Conservation (phyloP, 2,888 invertebrate species). For the Drosophila eohydei region DNA sequence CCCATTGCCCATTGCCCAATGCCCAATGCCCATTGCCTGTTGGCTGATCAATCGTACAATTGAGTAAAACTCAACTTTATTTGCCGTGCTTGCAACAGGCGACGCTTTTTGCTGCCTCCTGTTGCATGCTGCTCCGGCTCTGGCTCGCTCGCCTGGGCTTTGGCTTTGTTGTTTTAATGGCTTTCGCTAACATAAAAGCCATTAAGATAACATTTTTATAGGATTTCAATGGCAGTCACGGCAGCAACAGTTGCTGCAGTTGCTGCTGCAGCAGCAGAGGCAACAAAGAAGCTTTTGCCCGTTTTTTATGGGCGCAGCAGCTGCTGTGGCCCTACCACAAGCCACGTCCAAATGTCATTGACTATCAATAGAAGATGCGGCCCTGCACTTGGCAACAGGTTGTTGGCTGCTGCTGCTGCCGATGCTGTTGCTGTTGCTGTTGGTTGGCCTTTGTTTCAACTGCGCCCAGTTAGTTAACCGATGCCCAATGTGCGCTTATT, state of each 20-base stretch:
- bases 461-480: conserved; percentile 61
- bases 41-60: conserved; percentile 80
- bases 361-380: conserved; percentile 77
- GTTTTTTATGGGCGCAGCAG: conserved; percentile 57
- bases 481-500: conserved; percentile 72
- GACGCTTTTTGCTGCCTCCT: conserved; percentile 54
- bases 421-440: conserved; percentile 12
- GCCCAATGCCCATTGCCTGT: conserved; percentile 64
- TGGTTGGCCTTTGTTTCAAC: conserved; percentile 60
- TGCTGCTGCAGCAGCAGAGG: conserved; percentile 39
- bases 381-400: conserved; percentile 67
- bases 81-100: conserved; percentile 72
- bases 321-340: conserved; percentile 59
- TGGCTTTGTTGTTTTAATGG: conserved; percentile 76
- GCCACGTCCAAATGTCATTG: conserved; percentile 78
- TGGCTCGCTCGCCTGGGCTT: conserved; percentile 38
- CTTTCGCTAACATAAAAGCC: conserved; percentile 83
- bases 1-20: conserved; percentile 64
- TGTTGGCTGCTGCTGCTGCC: conserved; percentile 37
- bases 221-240: conserved; percentile 74
- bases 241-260: conserved; percentile 48
- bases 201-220: conserved; percentile 82
- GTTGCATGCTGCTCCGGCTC: conserved; percentile 39
- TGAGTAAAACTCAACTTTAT: conserved; percentile 79
- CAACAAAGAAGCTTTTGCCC: conserved; percentile 63